These are phyloP conservation scores for Pecten maximus DNA, from an alignment of 2,888 invertebrate genomes.

Conservation along the genomic window DNA sequence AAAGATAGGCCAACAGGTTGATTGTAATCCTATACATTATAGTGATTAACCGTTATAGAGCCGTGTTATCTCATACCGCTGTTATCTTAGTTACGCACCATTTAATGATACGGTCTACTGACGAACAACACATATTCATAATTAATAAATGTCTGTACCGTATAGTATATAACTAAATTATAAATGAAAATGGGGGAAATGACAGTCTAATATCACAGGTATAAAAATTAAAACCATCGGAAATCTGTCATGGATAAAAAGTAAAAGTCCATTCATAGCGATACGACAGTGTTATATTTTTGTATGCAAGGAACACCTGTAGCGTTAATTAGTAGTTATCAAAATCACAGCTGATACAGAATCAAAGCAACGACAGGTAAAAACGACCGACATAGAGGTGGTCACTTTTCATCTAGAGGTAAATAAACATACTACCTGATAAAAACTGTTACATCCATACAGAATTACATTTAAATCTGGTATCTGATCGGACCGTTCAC, in stretches of 20 bases:
- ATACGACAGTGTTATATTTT: background rate
- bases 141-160: background rate
- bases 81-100: background rate
- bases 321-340: background rate
- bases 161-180: background rate
- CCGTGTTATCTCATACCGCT: background rate
- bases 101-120: background rate
- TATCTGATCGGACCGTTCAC: constrained; percentile 16
- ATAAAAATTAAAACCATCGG: background rate
- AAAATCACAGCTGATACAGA: background rate
- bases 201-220: background rate
- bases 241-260: background rate
- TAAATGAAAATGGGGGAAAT: background rate
- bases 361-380: background rate
- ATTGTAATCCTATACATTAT: background rate
- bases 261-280: background rate
- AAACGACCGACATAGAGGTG: background rate
- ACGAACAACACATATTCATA: background rate
- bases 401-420: background rate
- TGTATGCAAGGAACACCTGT: background rate
- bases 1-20: background rate
- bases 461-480: constrained; percentile 3
- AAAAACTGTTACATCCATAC: constrained; percentile 13
- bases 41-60: background rate
- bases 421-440: constrained; percentile 28